Evolutionary conservation across 2,797 vertebrate species (phyloP).

Genomic region (Labroides dimidiatus): DNA sequence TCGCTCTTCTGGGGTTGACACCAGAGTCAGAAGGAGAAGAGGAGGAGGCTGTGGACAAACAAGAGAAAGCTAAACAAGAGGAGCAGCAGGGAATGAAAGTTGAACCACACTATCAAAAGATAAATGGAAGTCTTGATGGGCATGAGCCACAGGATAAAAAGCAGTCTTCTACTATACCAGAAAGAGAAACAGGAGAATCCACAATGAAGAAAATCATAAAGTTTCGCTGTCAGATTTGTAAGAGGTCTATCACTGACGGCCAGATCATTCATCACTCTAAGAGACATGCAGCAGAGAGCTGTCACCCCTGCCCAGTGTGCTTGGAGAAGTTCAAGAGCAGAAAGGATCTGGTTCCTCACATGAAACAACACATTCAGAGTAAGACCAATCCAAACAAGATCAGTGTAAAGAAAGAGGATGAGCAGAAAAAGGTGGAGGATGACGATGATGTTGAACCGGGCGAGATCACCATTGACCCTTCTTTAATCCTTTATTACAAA

Average conservation of each 20-base stretch:
- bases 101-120: conserved; percentile 43
- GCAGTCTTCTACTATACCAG: conserved; percentile 9
- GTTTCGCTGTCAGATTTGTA: conserved; percentile 93
- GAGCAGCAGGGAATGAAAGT: conserved; percentile 66
- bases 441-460: conserved; percentile 83
- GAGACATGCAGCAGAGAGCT: conserved; percentile 89
- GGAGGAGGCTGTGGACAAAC: conserved; percentile 74
- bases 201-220: conserved; percentile 85
- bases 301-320: conserved; percentile 92
- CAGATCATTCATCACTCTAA: conserved; percentile 94
- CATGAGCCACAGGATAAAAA: conserved; percentile 37
- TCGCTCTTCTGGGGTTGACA: conserved; percentile 89
- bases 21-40: conserved; percentile 88
- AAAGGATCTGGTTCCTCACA: conserved; percentile 91
- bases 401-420: conserved; percentile 82
- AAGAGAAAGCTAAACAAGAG: conserved; percentile 79
- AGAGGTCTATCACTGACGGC: conserved; percentile 89
- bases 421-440: conserved; percentile 60
- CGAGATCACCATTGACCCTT: conserved; percentile 84
- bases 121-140: conserved; percentile 60
- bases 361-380: conserved; percentile 92
- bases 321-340: conserved; percentile 90
- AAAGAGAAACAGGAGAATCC: conserved; percentile 18
- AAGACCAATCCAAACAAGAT: conserved; percentile 78
- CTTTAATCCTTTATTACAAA: conserved; percentile 83